A percentile compares a stretch with the other conserved stretches of the same genome.
Conservation (phyloP, 2,888 invertebrate genomes). For the Eucera pruinosa region DNA sequence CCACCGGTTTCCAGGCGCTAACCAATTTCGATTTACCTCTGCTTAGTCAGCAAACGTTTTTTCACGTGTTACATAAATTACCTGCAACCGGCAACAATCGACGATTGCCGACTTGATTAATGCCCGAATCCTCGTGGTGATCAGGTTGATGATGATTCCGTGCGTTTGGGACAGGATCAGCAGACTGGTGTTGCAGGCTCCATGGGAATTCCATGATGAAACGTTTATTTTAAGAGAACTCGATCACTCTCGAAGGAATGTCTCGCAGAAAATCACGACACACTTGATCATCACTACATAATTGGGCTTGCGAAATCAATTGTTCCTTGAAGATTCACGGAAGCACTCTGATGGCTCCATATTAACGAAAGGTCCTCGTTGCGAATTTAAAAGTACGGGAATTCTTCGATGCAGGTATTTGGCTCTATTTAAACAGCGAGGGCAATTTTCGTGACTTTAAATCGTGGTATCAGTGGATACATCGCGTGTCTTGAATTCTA, state of each 20-base stretch:
- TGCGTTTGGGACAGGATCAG: constrained; percentile 66
- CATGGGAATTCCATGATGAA: constrained; percentile 78
- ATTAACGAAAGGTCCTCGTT: neutral
- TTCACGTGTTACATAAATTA: constrained; percentile 56
- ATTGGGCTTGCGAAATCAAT: neutral
- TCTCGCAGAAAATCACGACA: constrained; percentile 14
- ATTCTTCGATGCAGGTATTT: too few species aligned
- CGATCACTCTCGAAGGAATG: constrained; percentile 40
- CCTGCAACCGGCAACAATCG: constrained; percentile 75
- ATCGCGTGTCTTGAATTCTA: constrained; percentile 13
- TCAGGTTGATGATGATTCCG: constrained; percentile 70
- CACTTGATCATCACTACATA: constrained; percentile 55
- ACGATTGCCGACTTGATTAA: constrained; percentile 71
- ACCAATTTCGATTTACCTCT: neutral
- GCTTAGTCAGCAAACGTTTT: neutral
- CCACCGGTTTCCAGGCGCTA: constrained; percentile 4
- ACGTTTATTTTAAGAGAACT: neutral
- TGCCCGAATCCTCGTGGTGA: constrained; percentile 69
- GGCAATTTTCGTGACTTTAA: neutral
- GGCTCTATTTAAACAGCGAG: too few species aligned
- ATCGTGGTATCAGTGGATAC: neutral
- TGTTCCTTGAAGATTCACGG: neutral
- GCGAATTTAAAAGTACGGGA: neutral
- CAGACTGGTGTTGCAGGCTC: constrained; percentile 75
- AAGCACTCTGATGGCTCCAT: constrained; percentile 17